Percentiles rank a stretch among this genome's conserved stretches.
Conservation (phyloP, 2,113 vertebrate genomes). For the Petroica traversi region DNA sequence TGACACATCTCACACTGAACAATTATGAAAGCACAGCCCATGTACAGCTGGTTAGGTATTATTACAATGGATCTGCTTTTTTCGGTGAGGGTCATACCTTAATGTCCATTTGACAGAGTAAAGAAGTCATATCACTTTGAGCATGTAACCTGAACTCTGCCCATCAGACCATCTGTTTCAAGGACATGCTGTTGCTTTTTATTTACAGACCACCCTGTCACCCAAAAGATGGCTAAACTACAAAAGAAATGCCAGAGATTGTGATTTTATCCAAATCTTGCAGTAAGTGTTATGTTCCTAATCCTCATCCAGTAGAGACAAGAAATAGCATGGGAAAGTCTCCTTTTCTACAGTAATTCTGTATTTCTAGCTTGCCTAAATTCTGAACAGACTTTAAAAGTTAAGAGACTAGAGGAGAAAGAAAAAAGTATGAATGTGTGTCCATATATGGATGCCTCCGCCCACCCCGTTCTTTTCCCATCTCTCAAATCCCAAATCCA, state of each 20-base stretch:
- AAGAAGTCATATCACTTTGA: not conserved
- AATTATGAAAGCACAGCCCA: not conserved
- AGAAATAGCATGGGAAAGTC: not conserved
- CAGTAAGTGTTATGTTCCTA: not conserved
- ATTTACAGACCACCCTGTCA: not conserved
- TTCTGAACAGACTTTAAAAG: not conserved
- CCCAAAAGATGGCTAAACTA: not conserved
- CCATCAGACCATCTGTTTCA: not conserved
- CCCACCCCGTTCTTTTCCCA: not conserved
- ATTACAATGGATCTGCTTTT: not conserved
- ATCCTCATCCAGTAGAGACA: not conserved
- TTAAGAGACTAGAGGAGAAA: not conserved
- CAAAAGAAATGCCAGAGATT: not conserved
- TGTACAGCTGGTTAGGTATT: not conserved
- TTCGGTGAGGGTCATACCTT: not conserved
- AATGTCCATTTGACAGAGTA: not conserved
- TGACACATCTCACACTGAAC: not conserved
- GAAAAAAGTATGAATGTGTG: not conserved
- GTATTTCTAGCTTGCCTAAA: not conserved
- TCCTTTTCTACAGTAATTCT: not conserved
- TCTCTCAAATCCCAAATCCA: not conserved
- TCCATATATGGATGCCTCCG: not conserved
- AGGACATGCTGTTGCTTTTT: not conserved
- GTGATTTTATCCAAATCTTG: not conserved
- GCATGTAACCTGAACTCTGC: not conserved